Percentiles rank a stretch among this genome's conserved stretches.
These are phyloP conservation scores for Caenorhabditis plicata DNA, from an alignment of 2,888 invertebrate genomes.

Conservation along the genomic window DNA sequence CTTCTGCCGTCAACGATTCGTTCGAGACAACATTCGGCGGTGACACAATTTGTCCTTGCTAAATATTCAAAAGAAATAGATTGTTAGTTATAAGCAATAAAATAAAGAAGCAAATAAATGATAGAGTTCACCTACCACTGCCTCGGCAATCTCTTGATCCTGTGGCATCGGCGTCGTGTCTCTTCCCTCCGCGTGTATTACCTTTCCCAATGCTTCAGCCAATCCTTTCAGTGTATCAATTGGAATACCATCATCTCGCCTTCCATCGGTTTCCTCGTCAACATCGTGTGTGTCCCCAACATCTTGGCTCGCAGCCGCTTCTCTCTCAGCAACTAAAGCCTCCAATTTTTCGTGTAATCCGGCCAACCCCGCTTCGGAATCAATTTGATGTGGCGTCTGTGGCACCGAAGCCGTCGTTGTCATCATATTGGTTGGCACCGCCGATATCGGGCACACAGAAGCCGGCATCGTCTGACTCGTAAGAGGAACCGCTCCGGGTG, in stretches of 20 bases:
- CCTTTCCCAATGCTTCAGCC: constrained; percentile 56
- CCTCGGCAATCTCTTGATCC: constrained; percentile 8
- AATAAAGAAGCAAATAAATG: background rate
- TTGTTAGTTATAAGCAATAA: constrained; percentile 5
- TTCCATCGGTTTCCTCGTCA: constrained; percentile 12
- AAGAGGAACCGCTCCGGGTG: constrained; percentile 3
- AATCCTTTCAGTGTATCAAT: constrained; percentile 58
- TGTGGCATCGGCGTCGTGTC: constrained; percentile 47
- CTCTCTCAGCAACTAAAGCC: constrained; percentile 23
- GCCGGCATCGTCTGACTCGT: background rate
- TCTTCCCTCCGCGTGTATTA: constrained; percentile 49
- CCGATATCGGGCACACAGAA: background rate
- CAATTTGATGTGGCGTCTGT: constrained; percentile 17
- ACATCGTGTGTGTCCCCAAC: no score
- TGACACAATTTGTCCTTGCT: constrained; percentile 28
- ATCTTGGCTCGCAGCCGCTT: constrained; percentile 10
- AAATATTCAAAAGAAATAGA: constrained; percentile 12
- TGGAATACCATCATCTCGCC: constrained; percentile 34
- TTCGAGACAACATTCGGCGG: constrained; percentile 22
- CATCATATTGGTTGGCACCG: background rate
- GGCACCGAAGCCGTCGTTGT: constrained; percentile 21
- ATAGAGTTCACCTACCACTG: background rate
- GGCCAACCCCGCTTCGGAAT: constrained; percentile 18
- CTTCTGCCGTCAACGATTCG: constrained; percentile 2
- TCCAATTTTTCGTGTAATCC: constrained; percentile 25